phyloP scores from a whole-genome alignment of 2,113 vertebrate species.

The Amblyopsis rosae region DNA sequence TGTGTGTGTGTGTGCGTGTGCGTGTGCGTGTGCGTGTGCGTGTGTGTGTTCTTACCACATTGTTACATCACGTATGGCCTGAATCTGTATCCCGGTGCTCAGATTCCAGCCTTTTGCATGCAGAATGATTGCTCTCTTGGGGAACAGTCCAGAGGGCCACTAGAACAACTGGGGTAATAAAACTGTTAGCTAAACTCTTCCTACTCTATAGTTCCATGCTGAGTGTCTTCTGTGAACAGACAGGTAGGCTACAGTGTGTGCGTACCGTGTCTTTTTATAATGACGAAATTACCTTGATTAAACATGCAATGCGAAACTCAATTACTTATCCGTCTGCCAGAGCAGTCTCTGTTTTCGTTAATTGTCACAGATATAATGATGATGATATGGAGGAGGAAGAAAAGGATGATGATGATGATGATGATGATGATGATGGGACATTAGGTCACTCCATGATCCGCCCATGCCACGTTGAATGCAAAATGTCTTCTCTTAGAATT shows the following conservation, averaged over 20 bases:
- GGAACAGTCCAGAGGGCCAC: slow-evolving; percentile 22
- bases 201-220: slow-evolving; percentile 1
- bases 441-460: no score
- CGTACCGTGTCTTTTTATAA: not conserved
- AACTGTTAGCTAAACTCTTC: slow-evolving; percentile 9
- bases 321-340: not conserved
- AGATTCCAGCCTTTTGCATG: slow-evolving; percentile 15
- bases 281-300: not conserved
- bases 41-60: slow-evolving; percentile 46
- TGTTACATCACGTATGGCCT: slow-evolving; percentile 60
- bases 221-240: not conserved
- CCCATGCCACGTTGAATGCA: no score
- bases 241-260: not conserved
- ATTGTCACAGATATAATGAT: not conserved
- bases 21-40: not conserved
- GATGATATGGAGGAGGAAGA: not conserved
- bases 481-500: no score
- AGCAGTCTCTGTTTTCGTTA: not conserved
- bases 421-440: not conserved
- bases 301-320: not conserved
- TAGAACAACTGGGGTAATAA: slow-evolving; percentile 8
- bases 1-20: not conserved
- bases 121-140: slow-evolving; percentile 26
- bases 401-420: not conserved
- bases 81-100: slow-evolving; percentile 37